Conservation (phyloP, 2,888 invertebrate genomes). For the Leptodirus hochenwartii region DNA sequence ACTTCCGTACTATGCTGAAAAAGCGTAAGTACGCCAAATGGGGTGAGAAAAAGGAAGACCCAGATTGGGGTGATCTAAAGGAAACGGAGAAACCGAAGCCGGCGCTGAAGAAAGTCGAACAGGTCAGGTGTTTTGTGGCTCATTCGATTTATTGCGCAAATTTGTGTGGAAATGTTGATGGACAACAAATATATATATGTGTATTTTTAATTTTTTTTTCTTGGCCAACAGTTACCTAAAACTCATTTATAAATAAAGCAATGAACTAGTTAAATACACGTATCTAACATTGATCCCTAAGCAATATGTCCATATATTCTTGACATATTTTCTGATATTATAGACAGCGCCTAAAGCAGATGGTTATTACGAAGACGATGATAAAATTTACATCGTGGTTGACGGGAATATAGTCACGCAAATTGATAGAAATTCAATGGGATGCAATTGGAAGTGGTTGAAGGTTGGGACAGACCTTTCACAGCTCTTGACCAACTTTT, state of each 20-base stretch:
- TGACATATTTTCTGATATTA: neutral
- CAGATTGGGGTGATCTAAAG: conserved; percentile 86
- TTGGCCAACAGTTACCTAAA: too few relatives aligned
- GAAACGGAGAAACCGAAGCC: conserved; percentile 77
- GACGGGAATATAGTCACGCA: conserved; percentile 44
- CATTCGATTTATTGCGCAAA: too few relatives aligned
- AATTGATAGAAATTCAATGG: conserved; percentile 41
- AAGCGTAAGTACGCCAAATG: conserved; percentile 91
- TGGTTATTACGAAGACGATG: conserved; percentile 24
- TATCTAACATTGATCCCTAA: neutral
- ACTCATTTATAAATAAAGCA: too few relatives aligned
- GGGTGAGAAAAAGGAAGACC: conserved; percentile 79
- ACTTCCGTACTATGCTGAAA: conserved; percentile 96
- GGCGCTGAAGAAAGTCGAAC: conserved; percentile 81
- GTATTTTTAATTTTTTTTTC: too few relatives aligned
- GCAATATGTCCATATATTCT: conserved; percentile 4
- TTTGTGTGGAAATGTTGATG: conserved; percentile 1
- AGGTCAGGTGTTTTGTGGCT: conserved; percentile 53
- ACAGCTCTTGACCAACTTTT: too few relatives aligned
- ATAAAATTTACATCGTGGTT: conserved; percentile 38
- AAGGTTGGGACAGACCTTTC: too few relatives aligned
- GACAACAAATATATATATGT: conserved; percentile 6
- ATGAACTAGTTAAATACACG: too few relatives aligned
- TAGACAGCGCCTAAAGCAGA: conserved; percentile 9
- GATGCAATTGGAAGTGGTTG: conserved; percentile 49